Evolutionary conservation across 2,888 invertebrate species (phyloP), one percentile per base, ranked within the genome.

Genomic region (Chrysina gloriosa): DNA sequence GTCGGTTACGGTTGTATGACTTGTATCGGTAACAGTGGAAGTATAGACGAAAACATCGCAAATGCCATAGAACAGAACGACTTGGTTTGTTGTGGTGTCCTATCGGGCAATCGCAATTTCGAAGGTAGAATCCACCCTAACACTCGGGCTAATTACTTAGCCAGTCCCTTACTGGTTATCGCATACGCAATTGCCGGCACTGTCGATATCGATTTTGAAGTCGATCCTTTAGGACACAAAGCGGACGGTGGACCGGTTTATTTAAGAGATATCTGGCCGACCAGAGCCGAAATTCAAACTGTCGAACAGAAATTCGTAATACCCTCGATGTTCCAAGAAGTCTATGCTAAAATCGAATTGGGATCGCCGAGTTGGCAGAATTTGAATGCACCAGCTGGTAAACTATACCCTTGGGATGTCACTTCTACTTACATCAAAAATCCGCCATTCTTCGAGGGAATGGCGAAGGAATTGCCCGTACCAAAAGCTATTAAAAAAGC

Each of bases 1-100:
- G 97, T 98, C 0, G 98, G 98, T n/a, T 99, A 98, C 79, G 98
- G 98, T 0, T 99, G 99, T 82, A 98, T 98, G 98, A 98, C 98
- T 0, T 99, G 99, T 81, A 99, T 99, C 75, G 98, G 98, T 0
- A 99, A 99, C 85, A 96, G 96, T 3, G 98, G 98, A 0, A 97
- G 97, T 0, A 88, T 99, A 0, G 93, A 95, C 63, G 97, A 97
- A 58, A 89, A 92, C 75, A 92, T 97, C n/a, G 92, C 91, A 0
- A 93, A 94, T 76, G 95, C 95, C 0, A 96, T 97, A 72, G 97
- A 97, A 80, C 92, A 92, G 86, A 95, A 96, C 79, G 94, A 95
- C 80, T 85, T 98, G 45, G 95, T 99, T 0, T 97, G 97, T 77
- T 95, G 95, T 79, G 97, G 98, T 0, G 97, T 99, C 0, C 85